Percentiles rank a stretch among this genome's conserved stretches.
phyloP scores from a whole-genome alignment of 2,113 vertebrate genomes.

The Channa maculata region DNA sequence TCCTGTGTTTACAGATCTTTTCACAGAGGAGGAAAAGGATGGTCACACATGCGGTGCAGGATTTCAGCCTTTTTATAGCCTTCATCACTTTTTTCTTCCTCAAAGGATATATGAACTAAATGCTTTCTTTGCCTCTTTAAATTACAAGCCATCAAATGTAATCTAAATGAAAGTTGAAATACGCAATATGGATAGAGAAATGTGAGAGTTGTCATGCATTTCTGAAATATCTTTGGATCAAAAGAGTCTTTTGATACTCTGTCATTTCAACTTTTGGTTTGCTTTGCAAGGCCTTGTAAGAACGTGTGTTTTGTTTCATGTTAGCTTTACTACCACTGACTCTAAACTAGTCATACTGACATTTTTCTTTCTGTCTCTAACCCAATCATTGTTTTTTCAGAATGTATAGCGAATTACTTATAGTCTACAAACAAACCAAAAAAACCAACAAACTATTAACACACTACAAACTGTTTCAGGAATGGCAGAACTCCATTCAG shows the following conservation, averaged over 20 bases:
- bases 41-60: conserved; percentile 66
- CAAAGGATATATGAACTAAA: conserved; percentile 53
- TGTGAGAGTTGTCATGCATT: conserved; percentile 30
- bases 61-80: conserved; percentile 69
- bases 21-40: conserved; percentile 68
- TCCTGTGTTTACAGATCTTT: conserved; percentile 80
- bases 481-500: conserved; percentile 99
- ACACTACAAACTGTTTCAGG: conserved; percentile 81
- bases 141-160: conserved; percentile 60
- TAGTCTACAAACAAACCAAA: not conserved
- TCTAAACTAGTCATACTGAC: not conserved
- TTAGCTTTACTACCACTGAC: conserved; percentile 29
- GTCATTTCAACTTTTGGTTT: conserved; percentile 19
- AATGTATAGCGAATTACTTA: no score
- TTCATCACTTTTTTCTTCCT: conserved; percentile 31
- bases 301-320: conserved; percentile 26
- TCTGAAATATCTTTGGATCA: conserved; percentile 19
- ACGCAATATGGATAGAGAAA: conserved; percentile 38
- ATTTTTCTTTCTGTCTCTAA: conserved; percentile 2
- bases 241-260: conserved; percentile 28
- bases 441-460: conserved; percentile 3
- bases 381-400: not conserved
- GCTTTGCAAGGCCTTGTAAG: conserved; percentile 13
- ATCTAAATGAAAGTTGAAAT: conserved; percentile 56
- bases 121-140: conserved; percentile 61